phyloP scores from a whole-genome alignment of 2,888 invertebrate genomes.

The Dorcus hopei region DNA sequence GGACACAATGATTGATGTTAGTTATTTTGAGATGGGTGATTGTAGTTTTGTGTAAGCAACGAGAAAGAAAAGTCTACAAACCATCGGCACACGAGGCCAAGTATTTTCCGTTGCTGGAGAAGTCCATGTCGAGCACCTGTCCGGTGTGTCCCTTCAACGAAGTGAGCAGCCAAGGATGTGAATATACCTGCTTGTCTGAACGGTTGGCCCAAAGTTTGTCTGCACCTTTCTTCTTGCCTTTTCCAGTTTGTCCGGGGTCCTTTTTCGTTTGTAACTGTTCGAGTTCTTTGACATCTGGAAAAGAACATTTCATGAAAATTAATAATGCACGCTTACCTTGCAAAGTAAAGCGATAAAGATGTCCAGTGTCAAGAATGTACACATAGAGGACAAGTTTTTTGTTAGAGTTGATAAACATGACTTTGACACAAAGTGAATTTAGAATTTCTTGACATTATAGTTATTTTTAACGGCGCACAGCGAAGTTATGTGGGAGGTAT shows the following conservation, averaged over 20 bases:
- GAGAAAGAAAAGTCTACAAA: constrained; percentile 49
- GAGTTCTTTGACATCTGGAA: constrained; percentile 15
- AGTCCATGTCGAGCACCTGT: constrained; percentile 71
- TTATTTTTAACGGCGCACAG: constrained; percentile 4
- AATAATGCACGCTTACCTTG: background rate
- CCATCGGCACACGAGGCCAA: constrained; percentile 82
- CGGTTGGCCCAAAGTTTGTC: constrained; percentile 49
- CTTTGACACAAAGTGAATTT: constrained; percentile 13
- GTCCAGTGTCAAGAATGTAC: constrained; percentile 4
- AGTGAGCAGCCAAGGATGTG: constrained; percentile 77
- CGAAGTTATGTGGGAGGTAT: background rate
- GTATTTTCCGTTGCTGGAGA: constrained; percentile 82
- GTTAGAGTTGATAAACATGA: constrained; percentile 17
- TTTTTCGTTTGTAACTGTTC: constrained; percentile 11
- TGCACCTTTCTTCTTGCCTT: constrained; percentile 50
- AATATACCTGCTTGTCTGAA: constrained; percentile 54
- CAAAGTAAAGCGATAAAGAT: no score
- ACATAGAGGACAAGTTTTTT: constrained; percentile 12
- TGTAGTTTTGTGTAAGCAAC: background rate
- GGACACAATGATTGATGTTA: background rate
- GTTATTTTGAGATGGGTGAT: background rate
- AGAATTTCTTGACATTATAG: background rate
- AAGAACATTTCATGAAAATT: constrained; percentile 6
- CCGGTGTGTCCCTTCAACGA: constrained; percentile 81
- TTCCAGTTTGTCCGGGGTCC: constrained; percentile 14